Evolutionary conservation across 1,140 invertebrate genomes (phyloP).

Genomic region (Sitodiplosis mosellana): DNA sequence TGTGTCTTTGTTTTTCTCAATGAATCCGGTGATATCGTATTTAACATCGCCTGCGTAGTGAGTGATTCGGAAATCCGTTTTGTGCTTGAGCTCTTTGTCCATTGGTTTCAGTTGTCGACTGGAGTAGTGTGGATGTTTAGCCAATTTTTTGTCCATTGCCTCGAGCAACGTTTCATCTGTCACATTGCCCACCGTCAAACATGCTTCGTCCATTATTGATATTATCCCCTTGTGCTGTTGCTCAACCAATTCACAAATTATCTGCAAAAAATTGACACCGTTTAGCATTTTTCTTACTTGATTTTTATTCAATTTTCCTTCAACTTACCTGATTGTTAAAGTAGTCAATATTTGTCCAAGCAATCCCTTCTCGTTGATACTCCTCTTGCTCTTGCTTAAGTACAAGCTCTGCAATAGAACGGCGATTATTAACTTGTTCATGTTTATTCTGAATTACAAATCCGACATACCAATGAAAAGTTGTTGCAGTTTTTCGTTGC

Average conservation of each 20-base stretch:
- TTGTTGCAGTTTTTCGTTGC: conserved; percentile 93
- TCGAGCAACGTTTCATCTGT: conserved; percentile 82
- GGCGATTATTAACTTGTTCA: neutral
- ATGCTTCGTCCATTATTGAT: conserved; percentile 88
- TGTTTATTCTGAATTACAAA: conserved; percentile 1
- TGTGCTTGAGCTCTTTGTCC: conserved; percentile 64
- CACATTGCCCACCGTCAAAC: conserved; percentile 82
- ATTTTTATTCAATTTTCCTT: neutral
- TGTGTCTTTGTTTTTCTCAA: conserved; percentile 92
- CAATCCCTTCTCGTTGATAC: conserved; percentile 79
- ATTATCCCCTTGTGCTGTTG: conserved; percentile 77
- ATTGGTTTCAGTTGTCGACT: conserved; percentile 66
- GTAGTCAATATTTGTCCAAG: conserved; percentile 78
- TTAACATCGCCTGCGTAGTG: conserved; percentile 95
- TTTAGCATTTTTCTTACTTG: no score
- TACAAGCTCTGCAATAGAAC: conserved; percentile 54
- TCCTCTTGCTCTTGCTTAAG: conserved; percentile 93
- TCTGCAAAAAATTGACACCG: conserved; percentile 17
- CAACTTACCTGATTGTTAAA: conserved; percentile 65
- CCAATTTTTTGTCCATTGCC: conserved; percentile 81
- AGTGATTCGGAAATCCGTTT: conserved; percentile 65
- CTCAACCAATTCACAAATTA: conserved; percentile 87
- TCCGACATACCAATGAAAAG: conserved; percentile 72
- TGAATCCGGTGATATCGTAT: conserved; percentile 74
- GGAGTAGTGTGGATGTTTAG: conserved; percentile 71